A percentile compares a stretch with the other conserved stretches of the same genome.
Conservation (phyloP, 2,113 vertebrate species). For the Rhea pennata region DNA sequence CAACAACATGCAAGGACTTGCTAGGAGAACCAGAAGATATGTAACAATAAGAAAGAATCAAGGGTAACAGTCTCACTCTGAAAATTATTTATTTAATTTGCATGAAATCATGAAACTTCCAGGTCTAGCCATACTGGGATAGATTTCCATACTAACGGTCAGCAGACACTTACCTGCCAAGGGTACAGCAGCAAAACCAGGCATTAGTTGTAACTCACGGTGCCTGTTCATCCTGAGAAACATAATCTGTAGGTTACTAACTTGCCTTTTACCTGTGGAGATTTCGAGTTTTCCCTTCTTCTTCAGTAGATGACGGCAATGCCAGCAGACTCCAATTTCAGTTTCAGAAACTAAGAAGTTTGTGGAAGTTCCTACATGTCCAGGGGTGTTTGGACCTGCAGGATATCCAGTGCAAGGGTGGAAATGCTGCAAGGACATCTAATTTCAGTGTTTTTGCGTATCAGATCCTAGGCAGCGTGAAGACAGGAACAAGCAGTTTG, state of each 20-base stretch:
- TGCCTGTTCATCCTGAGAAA: neutral
- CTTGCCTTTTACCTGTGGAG: neutral
- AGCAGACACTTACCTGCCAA: neutral
- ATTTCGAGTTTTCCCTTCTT: neutral
- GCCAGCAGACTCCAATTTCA: neutral
- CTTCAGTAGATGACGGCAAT: neutral
- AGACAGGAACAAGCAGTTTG: fast-evolving
- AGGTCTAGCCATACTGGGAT: neutral
- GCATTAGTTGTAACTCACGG: neutral
- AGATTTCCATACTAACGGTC: neutral
- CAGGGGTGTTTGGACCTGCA: neutral
- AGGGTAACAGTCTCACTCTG: neutral
- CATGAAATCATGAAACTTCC: neutral
- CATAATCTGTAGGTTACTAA: neutral
- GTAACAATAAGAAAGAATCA: neutral
- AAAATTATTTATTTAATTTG: neutral
- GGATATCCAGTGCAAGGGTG: neutral
- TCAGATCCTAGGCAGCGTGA: neutral
- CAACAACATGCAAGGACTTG: neutral
- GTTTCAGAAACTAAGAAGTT: neutral
- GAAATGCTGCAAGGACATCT: neutral
- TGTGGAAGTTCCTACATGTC: neutral
- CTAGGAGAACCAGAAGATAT: neutral
- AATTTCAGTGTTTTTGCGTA: neutral
- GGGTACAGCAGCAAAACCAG: neutral